Evolutionary conservation across 2,888 invertebrate genomes (phyloP).

Genomic region (Mechanitis mazaeus): DNA sequence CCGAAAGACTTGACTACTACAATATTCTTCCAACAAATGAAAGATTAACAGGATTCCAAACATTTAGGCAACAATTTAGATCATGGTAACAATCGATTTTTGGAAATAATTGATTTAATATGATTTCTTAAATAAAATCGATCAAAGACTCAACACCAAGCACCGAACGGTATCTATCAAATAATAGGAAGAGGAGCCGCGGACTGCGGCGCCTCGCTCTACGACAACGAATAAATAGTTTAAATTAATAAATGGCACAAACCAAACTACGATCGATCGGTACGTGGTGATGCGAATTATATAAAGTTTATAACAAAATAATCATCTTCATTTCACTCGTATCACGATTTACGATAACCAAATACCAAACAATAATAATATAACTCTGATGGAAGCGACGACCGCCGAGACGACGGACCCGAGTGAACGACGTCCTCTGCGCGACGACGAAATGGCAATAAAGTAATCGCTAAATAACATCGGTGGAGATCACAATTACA

Average conservation of each 20-base stretch:
- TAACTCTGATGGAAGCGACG: conserved; percentile 71
- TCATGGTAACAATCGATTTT: conserved; percentile 53
- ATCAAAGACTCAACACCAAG: conserved; percentile 65
- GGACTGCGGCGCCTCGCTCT: conserved; percentile 40
- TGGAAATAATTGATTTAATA: conserved; percentile 46
- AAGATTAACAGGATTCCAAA: conserved; percentile 35
- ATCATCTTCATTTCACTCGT: conserved; percentile 53
- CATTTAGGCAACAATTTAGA: conserved; percentile 32
- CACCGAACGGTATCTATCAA: conserved; percentile 63
- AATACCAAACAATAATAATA: conserved; percentile 59
- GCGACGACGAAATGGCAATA: conserved; percentile 72
- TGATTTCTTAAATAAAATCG: conserved; percentile 54
- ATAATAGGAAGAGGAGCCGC: conserved; percentile 58
- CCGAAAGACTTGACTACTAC: conserved; percentile 65
- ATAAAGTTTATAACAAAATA: conserved; percentile 51
- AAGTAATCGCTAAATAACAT: conserved; percentile 73
- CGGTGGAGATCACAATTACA: conserved; percentile 77
- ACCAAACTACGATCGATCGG: conserved; percentile 65
- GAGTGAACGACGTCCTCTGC: conserved; percentile 42
- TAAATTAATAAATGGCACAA: conserved; percentile 72
- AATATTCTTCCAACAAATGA: conserved; percentile 38
- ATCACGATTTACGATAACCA: conserved; percentile 60
- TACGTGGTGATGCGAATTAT: conserved; percentile 62
- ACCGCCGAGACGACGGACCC: conserved; percentile 53
- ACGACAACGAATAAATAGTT: conserved; percentile 59